phyloP scores from a whole-genome alignment of 2,797 vertebrate genomes.

The Dermochelys coriacea region DNA sequence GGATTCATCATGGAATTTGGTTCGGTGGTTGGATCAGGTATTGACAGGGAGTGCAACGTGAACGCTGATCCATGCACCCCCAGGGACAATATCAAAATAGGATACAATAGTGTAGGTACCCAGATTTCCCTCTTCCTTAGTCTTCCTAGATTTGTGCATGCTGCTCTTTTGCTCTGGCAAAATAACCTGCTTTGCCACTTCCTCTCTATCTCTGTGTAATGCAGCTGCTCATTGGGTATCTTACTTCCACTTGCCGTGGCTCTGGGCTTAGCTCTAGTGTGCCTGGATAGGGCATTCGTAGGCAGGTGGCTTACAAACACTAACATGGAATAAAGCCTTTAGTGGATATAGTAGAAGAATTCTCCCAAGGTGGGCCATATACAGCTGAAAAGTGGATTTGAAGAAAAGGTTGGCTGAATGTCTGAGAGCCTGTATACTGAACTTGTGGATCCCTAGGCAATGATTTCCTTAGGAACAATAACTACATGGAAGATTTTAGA shows the following conservation, averaged over 20 bases:
- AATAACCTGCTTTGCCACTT: neutral
- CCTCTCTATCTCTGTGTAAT: neutral
- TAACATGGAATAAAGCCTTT: neutral
- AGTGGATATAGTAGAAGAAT: neutral
- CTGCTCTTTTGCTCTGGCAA: neutral
- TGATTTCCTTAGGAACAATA: slow-evolving; percentile 62
- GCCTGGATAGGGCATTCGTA: neutral
- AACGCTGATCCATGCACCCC: too few species aligned
- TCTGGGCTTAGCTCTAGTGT: neutral
- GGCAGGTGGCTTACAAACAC: neutral
- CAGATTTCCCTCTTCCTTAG: neutral
- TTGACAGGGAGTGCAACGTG: too few species aligned
- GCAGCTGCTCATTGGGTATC: neutral
- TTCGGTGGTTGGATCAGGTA: too few species aligned
- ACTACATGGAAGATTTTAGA: slow-evolving; percentile 39
- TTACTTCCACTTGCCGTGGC: neutral
- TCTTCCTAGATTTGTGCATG: neutral
- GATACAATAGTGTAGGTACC: neutral
- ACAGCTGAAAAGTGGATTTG: neutral
- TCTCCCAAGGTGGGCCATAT: slow-evolving; percentile 24
- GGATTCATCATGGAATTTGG: too few species aligned
- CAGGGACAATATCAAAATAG: neutral
- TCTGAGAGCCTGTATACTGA: neutral
- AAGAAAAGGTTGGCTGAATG: neutral
- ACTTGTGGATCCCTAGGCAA: slow-evolving; percentile 28